These are phyloP conservation scores for Sinopyrophorus schimmeli DNA, from an alignment of 2,888 invertebrate genomes.

Conservation along the genomic window DNA sequence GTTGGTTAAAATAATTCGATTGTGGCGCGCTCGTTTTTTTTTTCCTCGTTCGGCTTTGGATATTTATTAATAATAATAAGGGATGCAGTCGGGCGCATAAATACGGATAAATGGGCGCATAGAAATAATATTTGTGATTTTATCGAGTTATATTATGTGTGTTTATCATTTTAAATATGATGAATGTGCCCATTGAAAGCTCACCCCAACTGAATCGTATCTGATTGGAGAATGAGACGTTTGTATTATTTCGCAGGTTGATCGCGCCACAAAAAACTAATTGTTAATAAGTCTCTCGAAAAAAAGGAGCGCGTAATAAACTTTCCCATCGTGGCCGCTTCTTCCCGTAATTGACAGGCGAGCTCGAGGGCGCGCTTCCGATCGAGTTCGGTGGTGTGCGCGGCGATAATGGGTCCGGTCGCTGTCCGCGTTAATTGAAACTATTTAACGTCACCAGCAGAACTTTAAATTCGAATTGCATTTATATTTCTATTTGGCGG, in stretches of 20 bases:
- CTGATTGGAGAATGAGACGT: conserved; percentile 26
- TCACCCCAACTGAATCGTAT: conserved; percentile 30
- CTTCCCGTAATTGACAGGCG: no score
- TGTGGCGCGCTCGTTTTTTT: no score
- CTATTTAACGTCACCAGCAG: conserved; percentile 48
- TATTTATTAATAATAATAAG: conserved; percentile 29
- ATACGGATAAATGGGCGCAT: conserved; percentile 31
- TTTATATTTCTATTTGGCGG: conserved; percentile 29
- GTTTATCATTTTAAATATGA: conserved; percentile 32
- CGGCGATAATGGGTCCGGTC: no score
- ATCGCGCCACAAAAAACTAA: no score
- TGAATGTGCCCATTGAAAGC: conserved; percentile 25
- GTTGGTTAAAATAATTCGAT: conserved; percentile 23
- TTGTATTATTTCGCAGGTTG: no score
- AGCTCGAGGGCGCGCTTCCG: no score
- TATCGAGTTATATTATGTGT: conserved; percentile 32
- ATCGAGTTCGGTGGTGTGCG: no score
- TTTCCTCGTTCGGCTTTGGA: conserved; percentile 27
- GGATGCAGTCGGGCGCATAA: conserved; percentile 30
- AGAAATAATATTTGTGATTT: conserved; percentile 32
- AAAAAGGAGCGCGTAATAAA: no score
- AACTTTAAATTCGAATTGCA: conserved; percentile 41
- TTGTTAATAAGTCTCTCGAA: no score
- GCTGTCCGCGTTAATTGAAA: conserved; percentile 43
- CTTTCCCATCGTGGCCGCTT: no score